Evolutionary conservation across 1,140 invertebrate species (phyloP).

Genomic region (Glossosoma conforme): DNA sequence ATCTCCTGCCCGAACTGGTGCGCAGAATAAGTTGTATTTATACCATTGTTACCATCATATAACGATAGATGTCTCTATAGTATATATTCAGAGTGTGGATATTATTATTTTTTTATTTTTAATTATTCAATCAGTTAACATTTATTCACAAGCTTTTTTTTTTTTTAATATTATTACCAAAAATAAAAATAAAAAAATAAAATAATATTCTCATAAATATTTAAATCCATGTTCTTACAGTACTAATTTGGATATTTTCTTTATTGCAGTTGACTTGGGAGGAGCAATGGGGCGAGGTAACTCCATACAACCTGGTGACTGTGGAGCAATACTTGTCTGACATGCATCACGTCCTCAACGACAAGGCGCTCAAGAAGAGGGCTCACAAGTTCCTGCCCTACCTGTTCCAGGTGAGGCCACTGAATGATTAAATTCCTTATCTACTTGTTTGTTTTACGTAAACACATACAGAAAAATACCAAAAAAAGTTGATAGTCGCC

Average conservation of each 20-base stretch:
- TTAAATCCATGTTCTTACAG: neutral
- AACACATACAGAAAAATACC: too few species aligned
- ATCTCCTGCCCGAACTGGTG: too few species aligned
- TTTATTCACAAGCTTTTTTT: too few species aligned
- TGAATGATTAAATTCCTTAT: too few species aligned
- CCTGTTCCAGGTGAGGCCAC: constrained; percentile 68
- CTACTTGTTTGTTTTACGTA: too few species aligned
- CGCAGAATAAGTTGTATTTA: too few species aligned
- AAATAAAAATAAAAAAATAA: neutral
- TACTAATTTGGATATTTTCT: neutral
- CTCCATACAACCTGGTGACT: constrained; percentile 72
- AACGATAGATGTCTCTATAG: too few species aligned
- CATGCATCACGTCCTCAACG: constrained; percentile 75
- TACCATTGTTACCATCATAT: too few species aligned
- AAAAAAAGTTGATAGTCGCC: too few species aligned
- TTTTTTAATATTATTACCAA: neutral
- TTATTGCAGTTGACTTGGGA: constrained; percentile 66
- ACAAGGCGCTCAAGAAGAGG: constrained; percentile 64
- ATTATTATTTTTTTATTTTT: too few species aligned
- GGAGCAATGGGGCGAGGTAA: constrained; percentile 76
- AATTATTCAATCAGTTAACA: too few species aligned
- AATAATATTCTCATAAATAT: neutral
- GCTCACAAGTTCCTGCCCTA: constrained; percentile 72
- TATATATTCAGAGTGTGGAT: too few species aligned
- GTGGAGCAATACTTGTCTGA: constrained; percentile 75